Evolutionary conservation across 2,797 vertebrate genomes (phyloP).

Genomic region (Falco cherrug): DNA sequence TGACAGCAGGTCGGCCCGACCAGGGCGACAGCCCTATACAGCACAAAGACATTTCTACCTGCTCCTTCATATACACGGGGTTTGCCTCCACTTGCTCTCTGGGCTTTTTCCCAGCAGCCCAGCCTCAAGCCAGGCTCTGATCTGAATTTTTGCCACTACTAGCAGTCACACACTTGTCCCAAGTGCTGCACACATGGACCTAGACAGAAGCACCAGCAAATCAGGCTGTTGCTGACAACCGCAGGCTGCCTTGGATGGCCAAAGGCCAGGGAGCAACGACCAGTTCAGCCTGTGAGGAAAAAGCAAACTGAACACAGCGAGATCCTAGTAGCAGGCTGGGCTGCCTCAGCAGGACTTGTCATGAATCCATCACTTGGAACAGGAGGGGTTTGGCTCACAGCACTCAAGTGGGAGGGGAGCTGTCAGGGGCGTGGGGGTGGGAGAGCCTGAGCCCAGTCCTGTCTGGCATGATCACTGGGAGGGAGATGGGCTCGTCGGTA

Average conservation of each 20-base stretch:
- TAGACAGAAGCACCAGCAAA: background rate
- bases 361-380: background rate
- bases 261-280: background rate
- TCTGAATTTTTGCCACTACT: background rate
- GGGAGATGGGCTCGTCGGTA: background rate
- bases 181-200: background rate
- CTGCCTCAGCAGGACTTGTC: background rate
- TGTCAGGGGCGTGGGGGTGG: too few species aligned
- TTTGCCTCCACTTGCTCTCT: background rate
- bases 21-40: background rate
- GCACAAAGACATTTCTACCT: background rate
- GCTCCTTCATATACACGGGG: background rate
- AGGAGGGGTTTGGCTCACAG: background rate
- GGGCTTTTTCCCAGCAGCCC: background rate
- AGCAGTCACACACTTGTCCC: background rate
- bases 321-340: background rate
- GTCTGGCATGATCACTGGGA: background rate
- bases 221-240: background rate
- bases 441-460: background rate
- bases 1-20: rapidly evolving
- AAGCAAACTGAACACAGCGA: background rate
- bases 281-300: background rate
- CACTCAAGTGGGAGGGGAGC: background rate
- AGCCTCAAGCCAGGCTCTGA: background rate
- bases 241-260: background rate